phyloP scores from a whole-genome alignment of 1,140 invertebrate species.

The Drosophila ambigua region DNA sequence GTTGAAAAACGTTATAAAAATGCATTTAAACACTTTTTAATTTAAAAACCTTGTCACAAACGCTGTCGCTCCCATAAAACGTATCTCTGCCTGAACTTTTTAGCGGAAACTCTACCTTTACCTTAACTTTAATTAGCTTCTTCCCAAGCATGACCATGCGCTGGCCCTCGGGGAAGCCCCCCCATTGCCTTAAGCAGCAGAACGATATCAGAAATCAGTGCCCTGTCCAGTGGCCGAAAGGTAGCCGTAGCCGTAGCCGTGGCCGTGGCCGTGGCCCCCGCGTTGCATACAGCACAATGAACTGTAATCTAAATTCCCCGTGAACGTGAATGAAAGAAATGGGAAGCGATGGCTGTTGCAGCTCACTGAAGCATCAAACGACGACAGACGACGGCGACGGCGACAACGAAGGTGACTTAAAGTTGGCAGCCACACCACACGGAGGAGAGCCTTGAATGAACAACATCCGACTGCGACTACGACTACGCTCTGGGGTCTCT shows the following conservation, averaged over 20 bases:
- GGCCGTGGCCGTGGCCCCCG: not conserved
- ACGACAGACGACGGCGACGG: slow-evolving; percentile 18
- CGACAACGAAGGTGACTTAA: slow-evolving; percentile 40
- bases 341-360: slow-evolving; percentile 44
- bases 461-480: slow-evolving; percentile 35
- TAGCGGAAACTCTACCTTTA: slow-evolving; percentile 26
- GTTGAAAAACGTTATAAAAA: no score
- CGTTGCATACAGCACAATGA: slow-evolving; percentile 38
- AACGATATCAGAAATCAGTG: slow-evolving; percentile 40
- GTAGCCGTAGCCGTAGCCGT: slow-evolving; percentile 6
- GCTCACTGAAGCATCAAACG: slow-evolving; percentile 53
- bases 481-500: slow-evolving; percentile 9
- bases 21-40: no score
- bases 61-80: not conserved
- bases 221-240: slow-evolving; percentile 23
- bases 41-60: no score
- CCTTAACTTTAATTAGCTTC: slow-evolving; percentile 43
- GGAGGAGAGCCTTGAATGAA: slow-evolving; percentile 39
- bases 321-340: slow-evolving; percentile 23
- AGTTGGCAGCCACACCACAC: slow-evolving; percentile 30
- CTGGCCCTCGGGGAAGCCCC: slow-evolving; percentile 32
- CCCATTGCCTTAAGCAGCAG: not conserved
- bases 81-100: slow-evolving; percentile 1
- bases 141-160: slow-evolving; percentile 38
- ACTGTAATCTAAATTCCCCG: slow-evolving; percentile 16